A percentile compares a stretch with the other conserved stretches of the same genome.
phyloP scores from a whole-genome alignment of 2,888 invertebrate genomes.

The Pandemis cinnamomeana region DNA sequence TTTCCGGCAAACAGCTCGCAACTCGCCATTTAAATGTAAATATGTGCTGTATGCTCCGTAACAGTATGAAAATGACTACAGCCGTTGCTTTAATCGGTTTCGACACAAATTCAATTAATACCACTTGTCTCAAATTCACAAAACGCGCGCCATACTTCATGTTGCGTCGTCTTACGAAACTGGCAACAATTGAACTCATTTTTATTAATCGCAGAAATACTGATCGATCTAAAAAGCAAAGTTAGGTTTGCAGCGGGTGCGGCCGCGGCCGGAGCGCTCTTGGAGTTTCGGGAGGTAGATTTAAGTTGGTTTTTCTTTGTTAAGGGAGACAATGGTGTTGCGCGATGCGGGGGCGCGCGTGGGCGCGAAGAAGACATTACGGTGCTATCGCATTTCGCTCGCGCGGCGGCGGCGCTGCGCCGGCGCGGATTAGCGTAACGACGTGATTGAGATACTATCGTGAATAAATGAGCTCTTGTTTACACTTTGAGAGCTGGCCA shows the following conservation, averaged over 20 bases:
- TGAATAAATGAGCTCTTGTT: constrained; percentile 36
- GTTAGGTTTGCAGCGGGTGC: constrained; percentile 2
- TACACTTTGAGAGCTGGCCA: constrained; percentile 1
- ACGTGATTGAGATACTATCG: constrained; percentile 30
- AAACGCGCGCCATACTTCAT: constrained; percentile 30
- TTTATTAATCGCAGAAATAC: constrained; percentile 37
- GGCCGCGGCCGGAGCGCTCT: background rate
- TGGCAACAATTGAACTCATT: constrained; percentile 36
- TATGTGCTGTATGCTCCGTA: constrained; percentile 16
- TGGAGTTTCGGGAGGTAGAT: constrained; percentile 8
- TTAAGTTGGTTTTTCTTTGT: constrained; percentile 49
- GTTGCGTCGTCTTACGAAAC: constrained; percentile 30
- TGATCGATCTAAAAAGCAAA: constrained; percentile 37
- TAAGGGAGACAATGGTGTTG: constrained; percentile 51
- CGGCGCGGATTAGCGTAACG: constrained; percentile 35
- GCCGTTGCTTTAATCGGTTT: constrained; percentile 22
- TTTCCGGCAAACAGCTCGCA: constrained; percentile 26
- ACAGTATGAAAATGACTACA: constrained; percentile 16
- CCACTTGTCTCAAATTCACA: constrained; percentile 34
- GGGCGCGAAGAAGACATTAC: constrained; percentile 50
- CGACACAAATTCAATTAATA: constrained; percentile 37
- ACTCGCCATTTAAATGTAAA: constrained; percentile 25
- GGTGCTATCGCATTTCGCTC: constrained; percentile 39
- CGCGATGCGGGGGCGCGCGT: constrained; percentile 47
- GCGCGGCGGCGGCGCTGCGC: constrained; percentile 29